A percentile compares a stretch with the other conserved stretches of the same genome.
Evolutionary conservation across 2,888 invertebrate species (phyloP).

Genomic region (Lepidochitona cinerea): DNA sequence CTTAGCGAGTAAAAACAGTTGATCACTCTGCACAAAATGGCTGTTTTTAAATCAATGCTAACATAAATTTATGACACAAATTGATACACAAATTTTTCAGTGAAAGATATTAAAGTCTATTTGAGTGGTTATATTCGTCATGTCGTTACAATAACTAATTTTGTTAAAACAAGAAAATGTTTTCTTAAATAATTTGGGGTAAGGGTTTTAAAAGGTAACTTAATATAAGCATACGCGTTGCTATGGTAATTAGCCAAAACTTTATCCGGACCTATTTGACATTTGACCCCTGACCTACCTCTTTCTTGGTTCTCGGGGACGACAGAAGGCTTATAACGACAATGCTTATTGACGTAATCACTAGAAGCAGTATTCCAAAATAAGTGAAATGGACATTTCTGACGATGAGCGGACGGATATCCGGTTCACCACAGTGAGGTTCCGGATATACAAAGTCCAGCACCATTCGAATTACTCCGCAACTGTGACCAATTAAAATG

Average conservation of each 20-base stretch:
- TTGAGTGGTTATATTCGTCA: neutral
- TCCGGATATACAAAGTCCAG: constrained; percentile 66
- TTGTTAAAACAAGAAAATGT: no score
- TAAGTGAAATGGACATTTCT: constrained; percentile 40
- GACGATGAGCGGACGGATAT: constrained; percentile 56
- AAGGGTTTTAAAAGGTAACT: no score
- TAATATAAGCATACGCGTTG: no score
- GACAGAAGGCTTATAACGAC: constrained; percentile 36
- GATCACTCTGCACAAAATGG: no score
- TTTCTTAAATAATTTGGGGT: no score
- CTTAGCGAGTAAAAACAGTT: no score
- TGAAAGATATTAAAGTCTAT: no score
- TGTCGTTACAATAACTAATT: no score
- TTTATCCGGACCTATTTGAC: neutral
- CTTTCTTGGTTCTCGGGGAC: constrained; percentile 15
- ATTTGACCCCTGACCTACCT: constrained; percentile 19
- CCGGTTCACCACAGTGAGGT: constrained; percentile 66
- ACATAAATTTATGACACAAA: no score
- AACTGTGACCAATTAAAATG: constrained; percentile 64
- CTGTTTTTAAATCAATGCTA: no score
- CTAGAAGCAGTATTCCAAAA: constrained; percentile 38
- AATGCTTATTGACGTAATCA: constrained; percentile 27
- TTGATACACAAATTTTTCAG: no score
- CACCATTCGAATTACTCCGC: constrained; percentile 67
- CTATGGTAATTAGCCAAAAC: no score